Conservation (phyloP, 2,113 vertebrate species). For the Recurvirostra avosetta region DNA sequence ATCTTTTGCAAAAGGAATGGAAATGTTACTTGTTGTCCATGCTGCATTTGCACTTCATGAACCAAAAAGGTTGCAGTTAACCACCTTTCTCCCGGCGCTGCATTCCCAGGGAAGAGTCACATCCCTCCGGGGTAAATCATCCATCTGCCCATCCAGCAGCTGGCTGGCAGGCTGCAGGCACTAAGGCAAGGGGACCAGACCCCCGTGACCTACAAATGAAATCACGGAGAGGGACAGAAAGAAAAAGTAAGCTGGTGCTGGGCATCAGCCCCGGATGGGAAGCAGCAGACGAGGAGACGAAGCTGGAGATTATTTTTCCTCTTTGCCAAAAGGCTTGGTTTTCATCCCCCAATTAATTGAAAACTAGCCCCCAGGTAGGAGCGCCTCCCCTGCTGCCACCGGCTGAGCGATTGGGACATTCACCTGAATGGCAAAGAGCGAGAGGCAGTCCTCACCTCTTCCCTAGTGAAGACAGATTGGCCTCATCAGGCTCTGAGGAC, state of each 20-base stretch:
- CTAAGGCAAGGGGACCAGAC: background rate
- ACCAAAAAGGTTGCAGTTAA: background rate
- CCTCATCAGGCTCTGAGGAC: background rate
- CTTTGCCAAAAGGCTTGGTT: background rate
- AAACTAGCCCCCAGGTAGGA: background rate
- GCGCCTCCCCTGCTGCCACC: background rate
- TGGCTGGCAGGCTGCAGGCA: background rate
- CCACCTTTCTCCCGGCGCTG: accelerated
- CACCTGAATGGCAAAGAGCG: background rate
- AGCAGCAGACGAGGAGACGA: background rate
- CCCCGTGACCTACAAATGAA: background rate
- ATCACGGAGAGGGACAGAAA: background rate
- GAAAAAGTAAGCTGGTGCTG: background rate
- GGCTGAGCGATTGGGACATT: background rate
- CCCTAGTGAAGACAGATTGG: accelerated
- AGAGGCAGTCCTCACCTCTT: background rate
- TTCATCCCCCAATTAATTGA: background rate
- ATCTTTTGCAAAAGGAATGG: background rate
- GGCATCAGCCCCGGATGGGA: background rate
- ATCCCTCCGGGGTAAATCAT: background rate
- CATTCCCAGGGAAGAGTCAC: background rate
- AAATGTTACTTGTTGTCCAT: background rate
- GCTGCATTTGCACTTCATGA: background rate
- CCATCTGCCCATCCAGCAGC: background rate
- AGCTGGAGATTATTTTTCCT: background rate